These are phyloP conservation scores for Candoia aspera DNA, from an alignment of 2,113 vertebrate genomes.

Conservation along the genomic window DNA sequence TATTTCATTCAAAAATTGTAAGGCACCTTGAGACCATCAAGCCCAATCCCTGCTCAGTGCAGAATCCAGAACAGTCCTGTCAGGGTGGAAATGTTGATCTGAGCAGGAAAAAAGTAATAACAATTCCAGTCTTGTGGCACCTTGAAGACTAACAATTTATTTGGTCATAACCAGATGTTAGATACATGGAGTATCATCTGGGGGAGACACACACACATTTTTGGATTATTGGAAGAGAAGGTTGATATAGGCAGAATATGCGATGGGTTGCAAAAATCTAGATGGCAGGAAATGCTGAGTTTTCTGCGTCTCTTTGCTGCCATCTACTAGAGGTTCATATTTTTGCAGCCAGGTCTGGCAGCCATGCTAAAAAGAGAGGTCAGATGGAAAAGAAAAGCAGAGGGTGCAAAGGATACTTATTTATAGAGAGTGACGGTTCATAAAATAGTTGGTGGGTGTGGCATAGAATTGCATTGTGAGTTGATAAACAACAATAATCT, in stretches of 20 bases:
- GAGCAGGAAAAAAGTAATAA: neutral
- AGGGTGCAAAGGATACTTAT: neutral
- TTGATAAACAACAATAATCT: neutral
- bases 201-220: neutral
- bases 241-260: neutral
- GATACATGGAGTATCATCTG: neutral
- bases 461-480: neutral
- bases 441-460: neutral
- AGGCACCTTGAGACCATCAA: neutral
- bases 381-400: neutral
- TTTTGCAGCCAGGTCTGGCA: neutral
- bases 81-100: neutral
- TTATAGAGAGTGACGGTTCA: neutral
- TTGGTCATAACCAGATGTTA: neutral
- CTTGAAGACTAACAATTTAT: neutral
- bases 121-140: neutral
- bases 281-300: neutral
- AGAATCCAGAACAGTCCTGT: neutral
- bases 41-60: neutral
- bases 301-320: neutral
- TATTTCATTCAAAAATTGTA: neutral
- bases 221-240: neutral
- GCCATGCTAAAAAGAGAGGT: neutral
- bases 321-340: neutral
- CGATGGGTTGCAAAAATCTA: neutral